Evolutionary conservation across 2,113 vertebrate species (phyloP), one percentile per base, ranked within the genome.

Genomic region (Gallinago undulata): DNA sequence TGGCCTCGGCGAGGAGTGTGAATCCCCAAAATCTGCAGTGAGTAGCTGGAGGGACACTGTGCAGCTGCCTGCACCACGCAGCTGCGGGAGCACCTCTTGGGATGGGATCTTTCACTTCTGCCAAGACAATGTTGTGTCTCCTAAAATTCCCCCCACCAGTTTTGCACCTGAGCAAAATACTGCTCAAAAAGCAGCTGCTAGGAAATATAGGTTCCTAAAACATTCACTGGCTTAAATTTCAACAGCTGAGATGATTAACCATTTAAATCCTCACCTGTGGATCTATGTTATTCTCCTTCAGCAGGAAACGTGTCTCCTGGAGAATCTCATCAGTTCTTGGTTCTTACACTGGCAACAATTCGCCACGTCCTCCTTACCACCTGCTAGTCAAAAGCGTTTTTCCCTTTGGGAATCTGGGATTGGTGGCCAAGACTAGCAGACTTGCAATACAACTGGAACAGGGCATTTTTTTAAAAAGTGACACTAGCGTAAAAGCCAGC

Each of bases 1-100:
- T 45, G 51, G n/a, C n/a, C 23, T 45, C 2, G 0, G 43, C 5
- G 2, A 85, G 11, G 6, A 8, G 4, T 28, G 19, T n/a, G 35
- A 18, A 33, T 23, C 41, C 7, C 23, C 51, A 45, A 28, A 66
- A 4, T 18, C 35, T 33, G 5, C 48, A 48, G 12, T 10, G 27
- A 57, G 33, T 31, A 33, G 17, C 48, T 92, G 53, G 25, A 33
- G 11, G 51, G 39, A 56, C 13, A 7, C 6, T 14, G 28, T 6
- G 17, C 41, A 85, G 31, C 30, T 94, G 13, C 45, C 30, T 63
- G 51, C 43, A 47, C 33, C 28, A 48, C 12, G 5, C 11, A 69
- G 53, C 37, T 84, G 39, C 41, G 70, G 9, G 3, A 83, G 4
- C 0, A 0, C 11, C n/a, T 76, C 68, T 51, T 1, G 0, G 31